These are phyloP conservation scores for Gymnoscelis rufifasciata DNA, from an alignment of 2,888 invertebrate genomes.

Conservation along the genomic window DNA sequence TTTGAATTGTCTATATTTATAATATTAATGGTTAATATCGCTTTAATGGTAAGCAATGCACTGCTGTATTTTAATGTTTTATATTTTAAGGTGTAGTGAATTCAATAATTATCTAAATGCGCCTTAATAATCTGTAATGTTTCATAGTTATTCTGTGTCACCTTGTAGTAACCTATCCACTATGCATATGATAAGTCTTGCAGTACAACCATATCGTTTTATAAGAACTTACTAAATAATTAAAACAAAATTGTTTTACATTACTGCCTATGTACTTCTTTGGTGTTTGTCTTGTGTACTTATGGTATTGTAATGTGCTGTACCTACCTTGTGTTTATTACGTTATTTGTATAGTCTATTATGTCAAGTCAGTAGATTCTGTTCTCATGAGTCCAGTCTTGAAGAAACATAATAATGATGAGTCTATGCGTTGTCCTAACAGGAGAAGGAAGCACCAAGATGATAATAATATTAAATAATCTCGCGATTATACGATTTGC, in stretches of 20 bases:
- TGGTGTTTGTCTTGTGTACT: slow-evolving; percentile 11
- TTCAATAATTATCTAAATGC: slow-evolving; percentile 57
- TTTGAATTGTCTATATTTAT: slow-evolving; percentile 31
- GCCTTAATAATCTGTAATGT: slow-evolving; percentile 57
- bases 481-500: too few relatives aligned
- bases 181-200: slow-evolving; percentile 23
- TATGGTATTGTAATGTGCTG: slow-evolving; percentile 7
- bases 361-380: not conserved
- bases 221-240: slow-evolving; percentile 3
- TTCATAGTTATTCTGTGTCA: slow-evolving; percentile 47
- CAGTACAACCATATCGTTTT: slow-evolving; percentile 8
- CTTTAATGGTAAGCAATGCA: slow-evolving; percentile 59
- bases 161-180: slow-evolving; percentile 38
- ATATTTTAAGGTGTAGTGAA: slow-evolving; percentile 52
- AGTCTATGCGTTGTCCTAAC: too few relatives aligned
- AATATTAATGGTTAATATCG: slow-evolving; percentile 38
- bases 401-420: too few relatives aligned
- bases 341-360: not conserved
- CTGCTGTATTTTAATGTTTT: slow-evolving; percentile 52
- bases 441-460: too few relatives aligned
- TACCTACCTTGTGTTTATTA: slow-evolving; percentile 8
- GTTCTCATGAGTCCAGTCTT: not conserved
- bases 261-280: not conserved
- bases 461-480: too few relatives aligned
- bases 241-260: not conserved